phyloP scores from a whole-genome alignment of 2,113 vertebrate genomes.

The Tauraco erythrolophus region DNA sequence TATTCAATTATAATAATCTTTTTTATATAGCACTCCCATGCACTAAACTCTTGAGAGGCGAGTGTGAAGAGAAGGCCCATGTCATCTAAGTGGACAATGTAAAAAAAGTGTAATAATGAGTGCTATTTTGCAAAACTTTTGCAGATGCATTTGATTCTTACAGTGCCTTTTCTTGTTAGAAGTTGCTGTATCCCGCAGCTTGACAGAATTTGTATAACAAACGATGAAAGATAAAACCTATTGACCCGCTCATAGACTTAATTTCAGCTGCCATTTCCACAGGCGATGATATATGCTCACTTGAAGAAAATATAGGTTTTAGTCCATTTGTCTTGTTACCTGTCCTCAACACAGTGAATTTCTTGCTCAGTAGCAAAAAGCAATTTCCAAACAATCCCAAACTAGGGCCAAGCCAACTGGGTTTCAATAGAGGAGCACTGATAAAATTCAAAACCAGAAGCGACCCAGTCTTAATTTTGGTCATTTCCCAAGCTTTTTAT shows the following conservation, averaged over 20 bases:
- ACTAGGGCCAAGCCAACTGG: neutral
- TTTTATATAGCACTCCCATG: neutral
- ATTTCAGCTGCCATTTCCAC: neutral
- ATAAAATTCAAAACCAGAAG: neutral
- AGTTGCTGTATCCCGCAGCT: neutral
- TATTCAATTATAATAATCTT: neutral
- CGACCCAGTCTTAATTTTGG: neutral
- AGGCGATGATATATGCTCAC: neutral
- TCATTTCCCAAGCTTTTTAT: neutral
- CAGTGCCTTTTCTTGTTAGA: neutral
- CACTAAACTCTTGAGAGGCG: accelerated
- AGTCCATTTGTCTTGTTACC: neutral
- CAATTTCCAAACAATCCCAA: neutral
- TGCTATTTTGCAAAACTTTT: neutral
- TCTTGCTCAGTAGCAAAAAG: neutral
- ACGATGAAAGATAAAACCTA: neutral
- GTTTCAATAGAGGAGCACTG: neutral
- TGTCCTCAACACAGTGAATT: neutral
- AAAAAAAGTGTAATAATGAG: neutral
- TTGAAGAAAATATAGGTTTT: neutral
- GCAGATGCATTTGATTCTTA: neutral
- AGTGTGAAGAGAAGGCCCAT: neutral
- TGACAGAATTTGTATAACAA: neutral
- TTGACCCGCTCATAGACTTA: neutral
- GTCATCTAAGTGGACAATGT: neutral